A percentile compares a stretch with the other conserved stretches of the same genome.
Evolutionary conservation across 2,113 vertebrate species (phyloP).

Genomic region (Butorides virescens): DNA sequence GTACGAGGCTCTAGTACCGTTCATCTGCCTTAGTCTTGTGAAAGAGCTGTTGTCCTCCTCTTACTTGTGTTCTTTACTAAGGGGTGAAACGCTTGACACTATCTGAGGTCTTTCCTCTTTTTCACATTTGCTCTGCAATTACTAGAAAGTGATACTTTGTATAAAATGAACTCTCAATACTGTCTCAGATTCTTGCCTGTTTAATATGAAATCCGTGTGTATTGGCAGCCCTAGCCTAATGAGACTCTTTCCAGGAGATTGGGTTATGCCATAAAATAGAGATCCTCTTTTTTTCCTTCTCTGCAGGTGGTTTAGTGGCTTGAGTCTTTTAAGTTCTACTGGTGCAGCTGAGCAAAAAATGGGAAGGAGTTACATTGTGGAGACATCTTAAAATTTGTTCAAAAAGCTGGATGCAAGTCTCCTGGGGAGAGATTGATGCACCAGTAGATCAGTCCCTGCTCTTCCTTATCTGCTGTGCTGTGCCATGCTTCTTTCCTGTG

Average conservation of each 20-base stretch:
- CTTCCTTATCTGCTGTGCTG: neutral
- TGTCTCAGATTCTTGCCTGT: neutral
- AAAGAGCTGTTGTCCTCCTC: neutral
- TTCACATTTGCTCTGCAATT: fast-evolving
- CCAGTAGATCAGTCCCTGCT: neutral
- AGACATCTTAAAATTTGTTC: neutral
- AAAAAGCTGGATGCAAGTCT: neutral
- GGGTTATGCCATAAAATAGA: neutral
- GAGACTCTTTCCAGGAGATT: neutral
- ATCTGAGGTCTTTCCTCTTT: neutral
- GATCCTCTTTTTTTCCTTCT: neutral
- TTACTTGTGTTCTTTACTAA: neutral
- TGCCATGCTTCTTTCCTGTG: neutral
- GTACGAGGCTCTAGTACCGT: neutral
- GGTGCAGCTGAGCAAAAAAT: neutral
- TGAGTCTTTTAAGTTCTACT: neutral
- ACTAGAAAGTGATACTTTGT: neutral
- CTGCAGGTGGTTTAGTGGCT: neutral
- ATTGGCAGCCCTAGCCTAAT: neutral
- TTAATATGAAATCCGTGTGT: neutral
- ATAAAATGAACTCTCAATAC: neutral
- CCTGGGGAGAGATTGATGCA: neutral
- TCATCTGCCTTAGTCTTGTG: neutral
- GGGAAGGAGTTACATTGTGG: neutral
- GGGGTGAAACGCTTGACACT: neutral